A percentile compares a stretch with the other conserved stretches of the same genome.
phyloP scores from a whole-genome alignment of 2,797 vertebrate genomes.

The Eidolon dupreanum region DNA sequence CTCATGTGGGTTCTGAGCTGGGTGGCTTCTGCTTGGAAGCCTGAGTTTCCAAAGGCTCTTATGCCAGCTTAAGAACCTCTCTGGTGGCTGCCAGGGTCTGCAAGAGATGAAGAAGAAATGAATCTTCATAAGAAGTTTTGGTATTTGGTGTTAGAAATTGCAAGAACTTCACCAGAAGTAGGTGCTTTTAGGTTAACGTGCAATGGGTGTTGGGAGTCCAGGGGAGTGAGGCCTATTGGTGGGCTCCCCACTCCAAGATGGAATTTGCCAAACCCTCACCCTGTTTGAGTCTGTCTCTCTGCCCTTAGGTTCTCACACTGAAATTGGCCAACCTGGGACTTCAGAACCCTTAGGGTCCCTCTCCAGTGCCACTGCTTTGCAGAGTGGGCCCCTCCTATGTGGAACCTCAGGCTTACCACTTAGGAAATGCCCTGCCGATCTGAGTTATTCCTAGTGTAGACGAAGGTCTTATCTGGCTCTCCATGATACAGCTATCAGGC shows the following conservation, averaged over 20 bases:
- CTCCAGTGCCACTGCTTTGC: not conserved
- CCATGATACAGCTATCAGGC: not conserved
- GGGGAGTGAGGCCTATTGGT: not conserved
- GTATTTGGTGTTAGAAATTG: not conserved
- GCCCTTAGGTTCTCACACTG: not conserved
- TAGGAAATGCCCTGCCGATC: not conserved
- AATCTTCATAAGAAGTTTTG: not conserved
- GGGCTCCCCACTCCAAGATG: not conserved
- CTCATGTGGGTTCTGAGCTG: not conserved
- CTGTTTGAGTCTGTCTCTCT: not conserved
- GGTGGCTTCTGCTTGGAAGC: not conserved
- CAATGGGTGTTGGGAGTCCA: not conserved
- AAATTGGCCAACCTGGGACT: not conserved
- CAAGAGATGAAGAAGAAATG: not conserved
- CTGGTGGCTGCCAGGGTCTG: not conserved
- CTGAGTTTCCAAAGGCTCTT: not conserved
- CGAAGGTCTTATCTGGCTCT: not conserved
- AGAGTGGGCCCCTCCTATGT: not conserved
- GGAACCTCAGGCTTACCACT: not conserved
- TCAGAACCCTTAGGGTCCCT: not conserved
- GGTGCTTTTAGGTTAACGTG: not conserved
- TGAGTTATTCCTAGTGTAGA: constrained; percentile 1
- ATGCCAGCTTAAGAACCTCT: not conserved
- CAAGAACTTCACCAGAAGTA: not conserved
- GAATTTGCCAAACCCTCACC: not conserved